phyloP scores from a whole-genome alignment of 2,113 vertebrate genomes.

The Brachyhypopomus gauderio region DNA sequence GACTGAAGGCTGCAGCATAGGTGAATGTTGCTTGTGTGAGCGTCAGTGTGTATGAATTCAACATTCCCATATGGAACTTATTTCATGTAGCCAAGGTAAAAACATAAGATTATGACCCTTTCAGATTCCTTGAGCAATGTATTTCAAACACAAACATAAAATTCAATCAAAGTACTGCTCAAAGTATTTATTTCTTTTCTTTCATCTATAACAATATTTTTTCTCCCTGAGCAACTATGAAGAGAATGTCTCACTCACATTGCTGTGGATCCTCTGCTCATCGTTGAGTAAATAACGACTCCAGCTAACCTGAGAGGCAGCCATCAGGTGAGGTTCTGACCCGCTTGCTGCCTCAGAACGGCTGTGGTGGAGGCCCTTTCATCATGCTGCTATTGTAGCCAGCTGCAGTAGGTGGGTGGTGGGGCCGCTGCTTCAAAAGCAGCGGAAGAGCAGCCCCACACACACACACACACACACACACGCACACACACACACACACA shows the following conservation, averaged over 20 bases:
- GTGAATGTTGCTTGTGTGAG: conserved; percentile 18
- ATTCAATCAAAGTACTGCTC: neutral
- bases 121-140: neutral
- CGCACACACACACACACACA: conserved; percentile 17
- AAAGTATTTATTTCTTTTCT: neutral
- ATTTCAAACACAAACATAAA: neutral
- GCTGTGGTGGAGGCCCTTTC: neutral
- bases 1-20: conserved; percentile 16
- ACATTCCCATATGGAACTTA: conserved; percentile 46
- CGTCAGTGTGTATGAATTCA: conserved; percentile 7
- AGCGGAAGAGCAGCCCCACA: conserved; percentile 14
- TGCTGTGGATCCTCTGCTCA: neutral
- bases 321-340: conserved; percentile 1
- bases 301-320: neutral
- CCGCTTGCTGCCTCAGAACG: neutral
- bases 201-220: neutral
- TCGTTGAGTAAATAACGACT: conserved; percentile 4
- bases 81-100: conserved; percentile 14
- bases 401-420: conserved; percentile 24
- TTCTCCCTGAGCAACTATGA: neutral
- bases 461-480: conserved; percentile 18
- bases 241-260: neutral
- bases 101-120: conserved; percentile 27
- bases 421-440: conserved; percentile 29
- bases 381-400: conserved; percentile 27